These are phyloP conservation scores for Pyrgus malvae DNA, from an alignment of 2,888 invertebrate genomes.

Conservation along the genomic window DNA sequence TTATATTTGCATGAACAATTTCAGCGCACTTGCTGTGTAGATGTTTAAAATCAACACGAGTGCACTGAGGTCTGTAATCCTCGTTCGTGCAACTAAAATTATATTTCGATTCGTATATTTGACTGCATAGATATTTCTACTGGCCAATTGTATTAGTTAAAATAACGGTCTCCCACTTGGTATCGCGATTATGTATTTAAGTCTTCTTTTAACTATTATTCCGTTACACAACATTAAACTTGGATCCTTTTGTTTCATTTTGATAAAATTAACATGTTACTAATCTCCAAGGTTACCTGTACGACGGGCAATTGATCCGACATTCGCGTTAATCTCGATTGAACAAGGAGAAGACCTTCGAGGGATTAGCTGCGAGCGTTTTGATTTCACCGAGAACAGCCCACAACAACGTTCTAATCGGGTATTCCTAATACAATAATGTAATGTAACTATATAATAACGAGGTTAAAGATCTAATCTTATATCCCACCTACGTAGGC, in stretches of 20 bases:
- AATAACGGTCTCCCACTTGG: too few relatives aligned
- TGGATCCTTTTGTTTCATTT: neutral
- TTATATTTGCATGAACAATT: conserved; percentile 30
- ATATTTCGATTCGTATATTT: too few relatives aligned
- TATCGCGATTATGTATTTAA: too few relatives aligned
- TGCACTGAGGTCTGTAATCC: neutral
- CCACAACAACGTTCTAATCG: neutral
- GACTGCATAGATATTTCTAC: too few relatives aligned
- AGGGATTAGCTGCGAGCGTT: neutral
- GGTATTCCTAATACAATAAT: neutral
- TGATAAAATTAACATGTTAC: neutral
- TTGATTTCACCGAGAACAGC: neutral
- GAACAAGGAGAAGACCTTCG: neutral
- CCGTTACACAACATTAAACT: neutral
- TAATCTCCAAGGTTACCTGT: neutral
- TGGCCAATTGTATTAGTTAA: too few relatives aligned
- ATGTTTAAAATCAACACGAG: neutral
- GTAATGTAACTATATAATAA: neutral
- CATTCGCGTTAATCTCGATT: neutral
- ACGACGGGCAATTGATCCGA: neutral
- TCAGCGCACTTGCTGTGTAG: neutral
- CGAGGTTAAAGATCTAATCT: neutral
- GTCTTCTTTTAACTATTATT: too few relatives aligned
- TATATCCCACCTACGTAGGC: neutral
- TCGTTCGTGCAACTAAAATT: too few relatives aligned